Conservation (phyloP, 2,888 invertebrate species). For the Atethmia centrago region DNA sequence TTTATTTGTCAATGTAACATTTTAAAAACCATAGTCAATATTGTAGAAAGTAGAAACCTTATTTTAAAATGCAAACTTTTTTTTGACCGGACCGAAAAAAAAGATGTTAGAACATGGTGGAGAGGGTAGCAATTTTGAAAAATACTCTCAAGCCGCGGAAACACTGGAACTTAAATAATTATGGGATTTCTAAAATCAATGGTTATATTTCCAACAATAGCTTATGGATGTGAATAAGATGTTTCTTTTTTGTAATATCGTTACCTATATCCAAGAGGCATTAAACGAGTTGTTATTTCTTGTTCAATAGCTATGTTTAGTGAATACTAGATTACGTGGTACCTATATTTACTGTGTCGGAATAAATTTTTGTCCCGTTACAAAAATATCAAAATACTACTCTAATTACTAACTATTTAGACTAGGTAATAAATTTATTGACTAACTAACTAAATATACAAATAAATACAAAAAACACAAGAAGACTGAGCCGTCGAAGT, state of each 20-base stretch:
- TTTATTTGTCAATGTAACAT: conserved; percentile 33
- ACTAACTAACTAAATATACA: no score
- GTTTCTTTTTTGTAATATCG: not conserved
- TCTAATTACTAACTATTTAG: no score
- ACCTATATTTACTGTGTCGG: not conserved
- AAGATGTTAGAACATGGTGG: not conserved
- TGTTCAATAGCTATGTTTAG: conserved; percentile 14
- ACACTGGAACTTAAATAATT: not conserved
- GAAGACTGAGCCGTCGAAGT: no score
- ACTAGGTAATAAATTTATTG: no score
- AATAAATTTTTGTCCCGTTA: not conserved
- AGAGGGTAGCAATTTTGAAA: not conserved
- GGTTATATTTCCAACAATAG: not conserved
- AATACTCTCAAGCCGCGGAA: not conserved
- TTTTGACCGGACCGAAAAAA: not conserved
- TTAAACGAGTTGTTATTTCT: conserved; percentile 1
- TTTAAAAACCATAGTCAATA: not conserved
- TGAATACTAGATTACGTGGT: not conserved
- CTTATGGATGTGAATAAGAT: not conserved
- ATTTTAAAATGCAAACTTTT: not conserved
- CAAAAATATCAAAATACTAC: not conserved
- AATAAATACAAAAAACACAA: no score
- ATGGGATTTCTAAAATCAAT: not conserved
- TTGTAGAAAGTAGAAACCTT: not conserved
- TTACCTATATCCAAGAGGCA: not conserved